phyloP scores from a whole-genome alignment of 1,140 invertebrate genomes.

The Zophobas morio region DNA sequence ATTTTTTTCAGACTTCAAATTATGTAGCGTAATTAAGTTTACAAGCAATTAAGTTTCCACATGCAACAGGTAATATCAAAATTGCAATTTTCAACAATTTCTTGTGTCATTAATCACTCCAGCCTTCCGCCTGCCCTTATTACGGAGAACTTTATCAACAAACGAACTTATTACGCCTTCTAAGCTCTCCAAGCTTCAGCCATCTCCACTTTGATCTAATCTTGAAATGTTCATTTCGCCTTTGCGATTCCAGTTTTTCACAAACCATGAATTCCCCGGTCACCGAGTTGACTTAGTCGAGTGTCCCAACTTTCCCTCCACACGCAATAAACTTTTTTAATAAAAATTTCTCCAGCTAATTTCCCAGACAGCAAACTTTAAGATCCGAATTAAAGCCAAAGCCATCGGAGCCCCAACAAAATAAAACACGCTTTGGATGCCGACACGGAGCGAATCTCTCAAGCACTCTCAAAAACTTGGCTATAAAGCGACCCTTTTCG shows the following conservation, averaged over 20 bases:
- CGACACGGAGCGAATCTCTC: slow-evolving; percentile 9
- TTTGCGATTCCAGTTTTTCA: not conserved
- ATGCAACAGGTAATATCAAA: too few species aligned
- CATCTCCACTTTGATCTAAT: too few species aligned
- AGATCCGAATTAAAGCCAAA: slow-evolving; percentile 25
- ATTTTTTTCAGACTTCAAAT: too few species aligned
- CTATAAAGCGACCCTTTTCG: slow-evolving; percentile 30
- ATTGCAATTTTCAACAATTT: too few species aligned
- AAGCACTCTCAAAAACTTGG: slow-evolving; percentile 26
- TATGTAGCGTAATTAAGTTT: too few species aligned
- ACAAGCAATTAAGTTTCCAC: too few species aligned
- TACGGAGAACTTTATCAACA: too few species aligned
- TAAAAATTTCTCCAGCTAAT: slow-evolving; percentile 34
- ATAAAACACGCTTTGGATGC: slow-evolving; percentile 32
- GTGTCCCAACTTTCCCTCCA: slow-evolving; percentile 7
- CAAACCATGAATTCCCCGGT: not conserved
- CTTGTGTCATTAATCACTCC: too few species aligned
- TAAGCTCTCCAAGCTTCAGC: too few species aligned
- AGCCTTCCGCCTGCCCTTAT: too few species aligned
- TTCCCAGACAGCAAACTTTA: slow-evolving; percentile 31
- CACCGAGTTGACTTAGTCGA: not conserved
- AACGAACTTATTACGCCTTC: too few species aligned
- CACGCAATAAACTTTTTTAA: slow-evolving; percentile 31
- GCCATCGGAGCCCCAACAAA: slow-evolving; percentile 17
- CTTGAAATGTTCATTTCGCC: too few species aligned